Evolutionary conservation across 1,140 invertebrate species (phyloP), one percentile per base, ranked within the genome.

Genomic region (Nebria ingens): DNA sequence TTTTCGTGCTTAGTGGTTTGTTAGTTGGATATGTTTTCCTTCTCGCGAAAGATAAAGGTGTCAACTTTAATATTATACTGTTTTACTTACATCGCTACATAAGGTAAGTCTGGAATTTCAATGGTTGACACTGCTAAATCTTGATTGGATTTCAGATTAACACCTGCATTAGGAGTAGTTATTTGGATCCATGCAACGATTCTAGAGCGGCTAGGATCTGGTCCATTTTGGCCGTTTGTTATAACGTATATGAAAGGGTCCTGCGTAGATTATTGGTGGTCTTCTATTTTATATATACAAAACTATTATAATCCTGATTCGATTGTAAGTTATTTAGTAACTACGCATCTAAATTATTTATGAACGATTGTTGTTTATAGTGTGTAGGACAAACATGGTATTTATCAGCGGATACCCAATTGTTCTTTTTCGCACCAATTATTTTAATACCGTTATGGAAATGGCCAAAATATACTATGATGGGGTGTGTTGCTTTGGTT

Each of bases 341-440:
- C 2, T 1, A 9, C 17, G 15, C 20, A 21, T 22, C 4, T 13
- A 20, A 15, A 23, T 11, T 20, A 21, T 4, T 21, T 45, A 13
- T 29, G 13, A 54, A 22, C 13, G 34, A 51, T 12, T 52, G 13
- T 40, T 20, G 23, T 49, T 71, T 74, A 42, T 62, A 84, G 84
- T 87, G 86, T 65, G 52, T 77, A 2, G 55, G 57, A 2, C 76
- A 76, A n/a, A 68, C 74, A 0, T 80, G 77, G 76, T 79, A 76
- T 55, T 55, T 79, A 19, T 72, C 85, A 1, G 82, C 85, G 23
- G 87, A 89, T 61, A 83, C 86, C 72, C 85, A 88, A 65, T 76
- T 87, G 53, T 85, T 83, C 60, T 63, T 83, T 12, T 52, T 86
- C 21, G 73, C 76, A 2, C 76, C 76, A 1, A n/a, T 80, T 1